Percentiles rank a stretch among this genome's conserved stretches.
Conservation (phyloP, 2,113 vertebrate genomes). For the Lampris megalopsis region DNA sequence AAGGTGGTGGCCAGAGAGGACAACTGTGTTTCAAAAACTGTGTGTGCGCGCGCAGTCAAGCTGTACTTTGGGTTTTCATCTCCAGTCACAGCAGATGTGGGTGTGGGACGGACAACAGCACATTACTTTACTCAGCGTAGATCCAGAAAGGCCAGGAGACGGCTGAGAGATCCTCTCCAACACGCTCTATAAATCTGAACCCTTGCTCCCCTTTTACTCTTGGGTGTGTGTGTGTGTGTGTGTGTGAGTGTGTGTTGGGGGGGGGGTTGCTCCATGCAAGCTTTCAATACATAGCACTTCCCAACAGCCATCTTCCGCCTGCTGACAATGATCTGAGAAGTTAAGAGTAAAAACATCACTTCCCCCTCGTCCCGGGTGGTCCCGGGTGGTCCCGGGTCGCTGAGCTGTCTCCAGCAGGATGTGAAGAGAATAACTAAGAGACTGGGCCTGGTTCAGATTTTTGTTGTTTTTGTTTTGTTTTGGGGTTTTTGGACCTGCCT, state of each 20-base stretch:
- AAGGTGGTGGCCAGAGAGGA: conserved; percentile 12
- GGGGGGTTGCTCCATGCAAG: conserved; percentile 51
- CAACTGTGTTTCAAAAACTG: no score
- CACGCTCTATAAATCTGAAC: conserved; percentile 69
- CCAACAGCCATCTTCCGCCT: conserved; percentile 7
- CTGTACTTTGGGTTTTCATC: no score
- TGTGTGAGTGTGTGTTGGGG: not conserved
- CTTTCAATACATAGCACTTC: conserved; percentile 67
- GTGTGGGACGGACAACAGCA: conserved; percentile 5
- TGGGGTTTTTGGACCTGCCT: conserved; percentile 12
- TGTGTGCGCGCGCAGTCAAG: no score
- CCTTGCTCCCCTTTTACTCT: conserved; percentile 48
- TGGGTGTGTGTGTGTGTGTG: no score
- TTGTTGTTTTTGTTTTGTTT: not conserved
- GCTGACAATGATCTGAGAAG: not conserved
- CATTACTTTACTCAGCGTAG: no score
- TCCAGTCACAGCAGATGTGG: no score
- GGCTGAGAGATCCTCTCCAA: conserved; percentile 46
- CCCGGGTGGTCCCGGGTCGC: conserved; percentile 31
- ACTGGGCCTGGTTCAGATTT: conserved; percentile 21
- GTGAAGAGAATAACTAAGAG: not conserved
- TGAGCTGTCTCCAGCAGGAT: conserved; percentile 1
- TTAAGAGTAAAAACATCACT: conserved; percentile 18
- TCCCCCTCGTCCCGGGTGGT: not conserved
- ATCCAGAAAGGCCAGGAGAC: conserved; percentile 22